Percentiles rank a stretch among this genome's conserved stretches.
Evolutionary conservation across 64 coral and sea anemone species (phyloP).

Genomic region (Hydrozoanthus tunicans): DNA sequence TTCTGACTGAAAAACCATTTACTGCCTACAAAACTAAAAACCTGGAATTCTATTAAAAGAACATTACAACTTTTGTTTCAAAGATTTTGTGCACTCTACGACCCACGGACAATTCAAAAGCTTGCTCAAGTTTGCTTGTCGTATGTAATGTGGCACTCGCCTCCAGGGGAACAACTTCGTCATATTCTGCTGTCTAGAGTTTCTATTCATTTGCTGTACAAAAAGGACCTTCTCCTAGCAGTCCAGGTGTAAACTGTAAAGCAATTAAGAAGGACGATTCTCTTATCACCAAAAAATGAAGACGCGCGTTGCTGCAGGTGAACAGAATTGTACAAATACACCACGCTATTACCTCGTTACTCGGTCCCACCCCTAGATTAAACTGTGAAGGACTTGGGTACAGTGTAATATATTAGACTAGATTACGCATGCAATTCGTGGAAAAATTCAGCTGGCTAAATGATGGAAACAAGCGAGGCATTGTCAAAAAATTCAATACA

Average conservation of each 20-base stretch:
- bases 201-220: slow-evolving; percentile 44
- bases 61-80: not conserved
- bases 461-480: not conserved
- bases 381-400: not conserved
- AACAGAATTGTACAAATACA: not conserved
- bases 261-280: slow-evolving; percentile 14
- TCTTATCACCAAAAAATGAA: slow-evolving; percentile 1
- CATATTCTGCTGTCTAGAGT: slow-evolving; percentile 11
- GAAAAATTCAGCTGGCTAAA: slow-evolving; percentile 32
- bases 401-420: not conserved
- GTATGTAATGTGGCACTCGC: not conserved
- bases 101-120: not conserved
- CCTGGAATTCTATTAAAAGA: not conserved
- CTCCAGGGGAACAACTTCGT: not conserved
- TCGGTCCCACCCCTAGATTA: not conserved
- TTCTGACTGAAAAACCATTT: not conserved
- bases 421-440: not conserved
- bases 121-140: not conserved
- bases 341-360: not conserved
- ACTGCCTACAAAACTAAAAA: not conserved
- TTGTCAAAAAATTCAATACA: slow-evolving; percentile 13
- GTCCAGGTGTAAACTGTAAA: slow-evolving; percentile 50
- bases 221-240: slow-evolving; percentile 43
- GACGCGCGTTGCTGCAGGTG: slow-evolving; percentile 35
- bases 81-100: not conserved